phyloP scores from a whole-genome alignment of 1,140 invertebrate genomes.

The Chrysopa pallens region DNA sequence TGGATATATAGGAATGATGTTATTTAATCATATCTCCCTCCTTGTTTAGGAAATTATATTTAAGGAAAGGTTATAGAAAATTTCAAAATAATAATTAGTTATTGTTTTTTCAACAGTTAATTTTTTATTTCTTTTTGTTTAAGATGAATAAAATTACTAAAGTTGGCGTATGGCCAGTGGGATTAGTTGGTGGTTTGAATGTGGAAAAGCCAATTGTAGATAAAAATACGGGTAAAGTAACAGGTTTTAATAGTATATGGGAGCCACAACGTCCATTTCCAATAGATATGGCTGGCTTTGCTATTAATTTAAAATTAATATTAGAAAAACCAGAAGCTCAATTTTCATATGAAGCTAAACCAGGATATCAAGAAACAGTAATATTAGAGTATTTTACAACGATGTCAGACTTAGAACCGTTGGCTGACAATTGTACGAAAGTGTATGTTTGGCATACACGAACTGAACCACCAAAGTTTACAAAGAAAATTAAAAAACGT shows the following conservation, averaged over 20 bases:
- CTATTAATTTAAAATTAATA: constrained; percentile 71
- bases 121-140: constrained; percentile 12
- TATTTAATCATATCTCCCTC: too few species aligned
- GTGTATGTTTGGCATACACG: constrained; percentile 96
- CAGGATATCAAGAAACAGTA: constrained; percentile 84
- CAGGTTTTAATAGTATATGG: constrained; percentile 71
- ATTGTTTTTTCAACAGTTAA: constrained; percentile 1
- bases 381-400: constrained; percentile 68
- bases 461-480: constrained; percentile 57
- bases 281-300: constrained; percentile 97
- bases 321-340: constrained; percentile 53
- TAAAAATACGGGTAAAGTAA: constrained; percentile 46
- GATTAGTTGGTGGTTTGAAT: constrained; percentile 77
- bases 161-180: constrained; percentile 96
- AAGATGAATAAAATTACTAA: constrained; percentile 65
- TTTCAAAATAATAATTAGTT: not conserved
- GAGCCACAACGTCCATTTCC: constrained; percentile 81
- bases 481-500: not conserved
- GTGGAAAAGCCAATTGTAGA: constrained; percentile 67
- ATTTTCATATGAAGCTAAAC: constrained; percentile 68
- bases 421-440: constrained; percentile 77
- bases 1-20: too few species aligned
- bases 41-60: not conserved
- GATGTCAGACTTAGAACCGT: constrained; percentile 65
- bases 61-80: not conserved